These are phyloP conservation scores for Sussaba pulchella DNA, from an alignment of 2,888 invertebrate genomes.

Conservation along the genomic window DNA sequence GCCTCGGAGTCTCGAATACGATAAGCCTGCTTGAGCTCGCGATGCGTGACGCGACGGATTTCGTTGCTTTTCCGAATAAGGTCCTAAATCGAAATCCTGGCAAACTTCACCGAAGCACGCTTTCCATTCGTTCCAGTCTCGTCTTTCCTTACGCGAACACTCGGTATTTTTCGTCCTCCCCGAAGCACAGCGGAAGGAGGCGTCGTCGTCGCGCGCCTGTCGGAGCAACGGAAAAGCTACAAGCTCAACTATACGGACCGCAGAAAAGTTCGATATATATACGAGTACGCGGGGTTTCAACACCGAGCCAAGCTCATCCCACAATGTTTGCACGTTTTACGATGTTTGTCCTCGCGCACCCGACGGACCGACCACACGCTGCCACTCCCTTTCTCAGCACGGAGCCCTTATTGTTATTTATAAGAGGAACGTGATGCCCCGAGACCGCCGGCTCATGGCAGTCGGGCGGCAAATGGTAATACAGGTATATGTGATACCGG, in stretches of 20 bases:
- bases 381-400: constrained; percentile 41
- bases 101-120: constrained; percentile 74
- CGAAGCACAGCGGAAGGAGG: constrained; percentile 14
- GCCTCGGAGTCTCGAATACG: constrained; percentile 16
- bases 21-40: constrained; percentile 50
- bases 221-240: constrained; percentile 1
- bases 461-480: constrained; percentile 11
- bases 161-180: constrained; percentile 18
- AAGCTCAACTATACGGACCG: too few relatives aligned
- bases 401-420: constrained; percentile 53
- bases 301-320: constrained; percentile 52
- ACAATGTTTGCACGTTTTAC: constrained; percentile 67
- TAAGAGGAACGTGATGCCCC: constrained; percentile 41
- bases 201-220: constrained; percentile 4
- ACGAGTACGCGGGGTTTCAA: constrained; percentile 14
- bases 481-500: background rate
- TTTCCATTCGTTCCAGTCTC: constrained; percentile 68
- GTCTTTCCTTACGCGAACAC: constrained; percentile 20
- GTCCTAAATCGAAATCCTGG: constrained; percentile 76
- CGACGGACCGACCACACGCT: constrained; percentile 33
- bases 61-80: constrained; percentile 53
- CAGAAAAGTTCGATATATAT: background rate
- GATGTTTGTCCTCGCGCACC: constrained; percentile 64
- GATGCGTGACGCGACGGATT: constrained; percentile 54
- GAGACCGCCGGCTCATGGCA: constrained; percentile 16